Evolutionary conservation across 2,888 invertebrate species (phyloP).

Genomic region (Hirudinaria manillensis): DNA sequence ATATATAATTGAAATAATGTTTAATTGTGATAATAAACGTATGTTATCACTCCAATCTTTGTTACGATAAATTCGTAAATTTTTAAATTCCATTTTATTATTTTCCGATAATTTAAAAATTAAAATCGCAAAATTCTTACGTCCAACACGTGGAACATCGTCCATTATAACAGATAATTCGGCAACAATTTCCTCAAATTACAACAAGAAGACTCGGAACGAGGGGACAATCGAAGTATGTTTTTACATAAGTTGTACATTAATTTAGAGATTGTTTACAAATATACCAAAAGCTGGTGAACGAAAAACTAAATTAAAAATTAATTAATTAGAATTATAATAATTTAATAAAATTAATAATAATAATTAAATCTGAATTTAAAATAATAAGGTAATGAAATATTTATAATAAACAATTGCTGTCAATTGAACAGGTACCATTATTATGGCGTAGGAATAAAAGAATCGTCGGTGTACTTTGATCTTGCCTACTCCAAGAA

Average conservation of each 20-base stretch:
- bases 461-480: constrained; percentile 55
- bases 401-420: background rate
- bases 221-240: constrained; percentile 57
- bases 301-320: too few species aligned
- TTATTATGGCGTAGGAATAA: constrained; percentile 58
- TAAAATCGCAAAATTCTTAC: too few species aligned
- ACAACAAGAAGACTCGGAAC: constrained; percentile 58
- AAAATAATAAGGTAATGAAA: background rate
- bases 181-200: constrained; percentile 58
- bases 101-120: too few species aligned
- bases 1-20: too few species aligned
- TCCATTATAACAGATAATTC: constrained; percentile 53
- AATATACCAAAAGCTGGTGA: too few species aligned
- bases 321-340: background rate
- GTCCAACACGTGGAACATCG: too few species aligned
- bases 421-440: constrained; percentile 50
- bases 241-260: background rate
- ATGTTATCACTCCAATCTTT: too few species aligned
- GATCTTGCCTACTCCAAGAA: constrained; percentile 55
- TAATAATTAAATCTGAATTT: background rate
- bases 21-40: too few species aligned
- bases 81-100: too few species aligned
- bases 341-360: background rate
- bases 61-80: too few species aligned
- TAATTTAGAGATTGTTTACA: too few species aligned